Conservation (phyloP, 2,113 vertebrate genomes). For the Mola mola region DNA sequence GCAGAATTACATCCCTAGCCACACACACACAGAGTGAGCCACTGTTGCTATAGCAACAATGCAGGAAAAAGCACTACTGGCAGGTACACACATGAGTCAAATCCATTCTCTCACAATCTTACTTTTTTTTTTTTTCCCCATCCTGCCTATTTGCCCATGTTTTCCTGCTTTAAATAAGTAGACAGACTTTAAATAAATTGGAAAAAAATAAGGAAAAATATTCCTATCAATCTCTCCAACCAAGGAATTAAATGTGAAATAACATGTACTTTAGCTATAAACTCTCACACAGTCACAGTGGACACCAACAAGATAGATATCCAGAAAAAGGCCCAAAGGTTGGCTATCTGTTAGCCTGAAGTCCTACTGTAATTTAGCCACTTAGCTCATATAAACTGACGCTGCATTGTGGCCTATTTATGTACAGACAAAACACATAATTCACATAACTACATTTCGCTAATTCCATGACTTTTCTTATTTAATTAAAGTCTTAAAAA, state of each 20-base stretch:
- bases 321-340: constrained; percentile 38
- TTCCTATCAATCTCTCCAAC: constrained; percentile 22
- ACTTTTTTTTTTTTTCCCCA: constrained; percentile 15
- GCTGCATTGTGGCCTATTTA: too few relatives aligned
- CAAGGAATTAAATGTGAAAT: constrained; percentile 32
- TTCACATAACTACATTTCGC: too few relatives aligned
- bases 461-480: too few relatives aligned
- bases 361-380: constrained; percentile 14
- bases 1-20: constrained; percentile 68
- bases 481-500: too few relatives aligned
- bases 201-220: constrained; percentile 22
- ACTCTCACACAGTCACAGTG: constrained; percentile 13
- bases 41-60: constrained; percentile 73
- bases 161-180: constrained; percentile 43
- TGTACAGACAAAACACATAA: too few relatives aligned
- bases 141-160: constrained; percentile 23
- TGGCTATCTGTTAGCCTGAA: constrained; percentile 59
- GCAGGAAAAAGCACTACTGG: constrained; percentile 57
- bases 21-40: constrained; percentile 6
- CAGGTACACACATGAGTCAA: constrained; percentile 67
- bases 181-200: constrained; percentile 22
- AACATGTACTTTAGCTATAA: constrained; percentile 23
- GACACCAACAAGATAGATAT: constrained; percentile 6
- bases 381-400: constrained; percentile 23
- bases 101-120: constrained; percentile 48